Percentiles rank a stretch among this genome's conserved stretches.
phyloP scores from a whole-genome alignment of 2,888 invertebrate species.

The Cremastinae sp. region DNA sequence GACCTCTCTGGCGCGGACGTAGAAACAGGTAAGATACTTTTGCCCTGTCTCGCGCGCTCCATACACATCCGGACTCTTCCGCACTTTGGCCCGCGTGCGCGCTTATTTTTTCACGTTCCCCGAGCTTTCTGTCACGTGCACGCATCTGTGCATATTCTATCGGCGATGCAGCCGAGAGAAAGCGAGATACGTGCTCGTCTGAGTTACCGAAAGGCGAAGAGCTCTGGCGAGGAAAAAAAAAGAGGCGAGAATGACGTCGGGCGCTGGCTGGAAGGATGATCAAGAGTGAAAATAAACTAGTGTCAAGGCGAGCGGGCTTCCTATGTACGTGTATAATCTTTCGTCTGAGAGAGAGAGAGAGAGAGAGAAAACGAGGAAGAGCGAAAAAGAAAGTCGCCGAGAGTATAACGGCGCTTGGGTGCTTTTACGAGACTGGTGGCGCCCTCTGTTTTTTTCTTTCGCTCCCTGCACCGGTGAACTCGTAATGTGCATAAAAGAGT shows the following conservation, averaged over 20 bases:
- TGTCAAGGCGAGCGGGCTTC: conserved; percentile 36
- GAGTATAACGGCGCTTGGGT: conserved; percentile 38
- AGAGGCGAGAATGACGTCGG: conserved; percentile 16
- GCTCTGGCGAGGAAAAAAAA: conserved; percentile 6
- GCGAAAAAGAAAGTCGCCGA: not conserved
- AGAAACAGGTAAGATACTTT: conserved; percentile 6
- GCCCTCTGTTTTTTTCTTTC: conserved; percentile 36
- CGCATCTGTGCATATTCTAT: conserved; percentile 43
- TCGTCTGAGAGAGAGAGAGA: conserved; percentile 6
- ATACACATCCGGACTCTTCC: conserved; percentile 20
- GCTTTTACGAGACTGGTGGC: conserved; percentile 58
- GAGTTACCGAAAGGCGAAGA: conserved; percentile 17
- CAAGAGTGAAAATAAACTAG: conserved; percentile 61
- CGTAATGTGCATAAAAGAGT: conserved; percentile 60
- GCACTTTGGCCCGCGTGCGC: conserved; percentile 23
- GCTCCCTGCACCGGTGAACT: conserved; percentile 46
- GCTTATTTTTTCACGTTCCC: conserved; percentile 42
- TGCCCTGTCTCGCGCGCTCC: conserved; percentile 8
- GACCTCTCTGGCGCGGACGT: not conserved
- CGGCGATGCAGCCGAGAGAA: conserved; percentile 16
- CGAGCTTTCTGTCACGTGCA: conserved; percentile 50
- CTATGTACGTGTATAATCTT: conserved; percentile 16
- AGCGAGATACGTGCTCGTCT: conserved; percentile 13
- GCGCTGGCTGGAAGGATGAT: conserved; percentile 45
- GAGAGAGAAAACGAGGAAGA: not conserved